A percentile compares a stretch with the other conserved stretches of the same genome.
These are phyloP conservation scores for Acrocera orbiculus DNA, from an alignment of 2,888 invertebrate species.

Conservation along the genomic window DNA sequence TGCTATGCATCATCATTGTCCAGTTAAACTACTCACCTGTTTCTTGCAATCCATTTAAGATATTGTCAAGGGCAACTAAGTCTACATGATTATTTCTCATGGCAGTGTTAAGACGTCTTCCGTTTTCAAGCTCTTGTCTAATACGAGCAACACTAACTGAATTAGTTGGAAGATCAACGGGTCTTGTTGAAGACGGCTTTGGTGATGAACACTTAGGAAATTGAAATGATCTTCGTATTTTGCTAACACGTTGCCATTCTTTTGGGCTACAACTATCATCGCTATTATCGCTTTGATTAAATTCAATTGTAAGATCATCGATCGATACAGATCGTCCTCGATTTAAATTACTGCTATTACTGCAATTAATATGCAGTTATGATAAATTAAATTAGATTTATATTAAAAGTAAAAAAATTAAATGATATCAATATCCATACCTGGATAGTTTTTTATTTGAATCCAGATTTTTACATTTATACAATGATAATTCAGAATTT, in stretches of 20 bases:
- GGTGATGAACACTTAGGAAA: conserved; percentile 36
- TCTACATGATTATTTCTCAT: conserved; percentile 37
- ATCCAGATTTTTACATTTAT: too few species aligned
- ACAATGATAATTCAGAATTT: too few species aligned
- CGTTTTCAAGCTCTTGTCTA: conserved; percentile 37
- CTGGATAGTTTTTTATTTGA: conserved; percentile 5
- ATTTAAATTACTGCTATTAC: conserved; percentile 15
- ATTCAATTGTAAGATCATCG: conserved; percentile 34
- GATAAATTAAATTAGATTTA: neutral
- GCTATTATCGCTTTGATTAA: conserved; percentile 16
- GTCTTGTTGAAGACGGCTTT: conserved; percentile 16
- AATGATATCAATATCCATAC: conserved; percentile 1
- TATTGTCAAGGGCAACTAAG: conserved; percentile 35
- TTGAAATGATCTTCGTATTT: conserved; percentile 46
- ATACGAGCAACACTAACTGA: conserved; percentile 37
- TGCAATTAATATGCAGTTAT: neutral
- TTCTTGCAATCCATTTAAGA: conserved; percentile 23
- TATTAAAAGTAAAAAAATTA: neutral
- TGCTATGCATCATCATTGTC: neutral
- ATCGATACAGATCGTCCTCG: conserved; percentile 31
- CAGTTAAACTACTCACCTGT: conserved; percentile 5
- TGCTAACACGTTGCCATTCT: conserved; percentile 48
- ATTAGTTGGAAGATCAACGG: conserved; percentile 31
- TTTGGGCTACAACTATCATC: conserved; percentile 36
- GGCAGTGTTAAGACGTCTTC: conserved; percentile 34